Evolutionary conservation across 2,797 vertebrate species (phyloP), one percentile per base, ranked within the genome.

Genomic region (Acanthornis magna): DNA sequence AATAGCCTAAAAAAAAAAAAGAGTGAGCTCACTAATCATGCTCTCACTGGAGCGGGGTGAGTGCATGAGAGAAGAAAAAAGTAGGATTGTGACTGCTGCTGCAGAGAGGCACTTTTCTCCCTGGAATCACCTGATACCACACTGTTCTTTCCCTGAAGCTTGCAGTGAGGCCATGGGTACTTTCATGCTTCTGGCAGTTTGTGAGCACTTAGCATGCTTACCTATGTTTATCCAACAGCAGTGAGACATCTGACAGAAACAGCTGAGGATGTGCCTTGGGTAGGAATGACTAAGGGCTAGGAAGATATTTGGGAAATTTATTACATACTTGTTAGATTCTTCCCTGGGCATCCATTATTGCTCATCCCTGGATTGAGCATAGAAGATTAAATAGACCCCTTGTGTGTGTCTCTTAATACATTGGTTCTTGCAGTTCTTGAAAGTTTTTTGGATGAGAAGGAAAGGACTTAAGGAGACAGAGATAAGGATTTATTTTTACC

Each of bases 41-140:
- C 6, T 71, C 0, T 63, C 25, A 18, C 16, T 72, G 30, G 38
- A 34, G 6, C 0, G 1, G 4, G 3, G 21, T 36, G 27, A 77
- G 5, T 13, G 12, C 42, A 48, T 10, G 29, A 81, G 10, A 54
- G 15, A 23, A 81, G 8, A 7, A 21, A 82, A 87, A 65, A 57
- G 10, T 29, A 29, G 21, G 7, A 40, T 38, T 55, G 42, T 20
- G 26, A 36, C 23, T 70, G 27, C 18, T 11, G 11, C 22, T 68
- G 42, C 23, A 75, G 26, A 63, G 32, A 84, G 16, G 5, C 11
- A 68, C 45, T 78, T 68, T 79, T 25, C 18, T 82, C 11, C 29
- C 38, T 40, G 16, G n/a, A 82, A 53, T 68, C 42, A 53, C 58
- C 26, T 38, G 21, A 36, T 45, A 53, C 5, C 6, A 40, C 30